Evolutionary conservation across 2,797 vertebrate genomes (phyloP), one percentile per base, ranked within the genome.

Genomic region (Spondyliosoma cantharus): DNA sequence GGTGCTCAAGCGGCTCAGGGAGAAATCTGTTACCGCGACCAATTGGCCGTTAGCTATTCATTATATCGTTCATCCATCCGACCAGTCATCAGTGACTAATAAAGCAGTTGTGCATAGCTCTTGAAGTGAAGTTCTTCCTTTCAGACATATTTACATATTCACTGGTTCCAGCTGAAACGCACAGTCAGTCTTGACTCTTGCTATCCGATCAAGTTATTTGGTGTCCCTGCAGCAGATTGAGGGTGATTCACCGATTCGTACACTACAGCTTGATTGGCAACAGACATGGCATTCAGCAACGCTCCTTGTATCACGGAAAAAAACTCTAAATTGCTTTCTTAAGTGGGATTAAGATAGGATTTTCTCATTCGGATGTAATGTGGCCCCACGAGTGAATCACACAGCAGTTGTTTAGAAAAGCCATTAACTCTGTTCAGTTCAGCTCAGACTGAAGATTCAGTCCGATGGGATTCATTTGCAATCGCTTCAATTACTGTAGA

Each of bases 361-460:
- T 91, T 87, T 91, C 80, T 89, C 82, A 82, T 89, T 89, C 24
- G 14, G 68, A 80, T 88, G 84, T 82, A 85, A 89, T 80, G 74
- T 87, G 78, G 83, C 82, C 75, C 75, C 85, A 82, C 82, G 78
- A 91, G 82, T 83, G 80, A 89, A 56, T 92, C 89, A 81, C 74
- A 52, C 81, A 81, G 81, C 78, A 89, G 76, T 73, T 88, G 76
- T 85, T 86, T 85, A 84, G 59, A 78, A 85, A 87, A 88, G 82
- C 84, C 84, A 91, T 92, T 91, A 89, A 85, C 80, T 89, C 60
- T 53, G 81, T 86, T 90, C 82, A 73, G 68, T 67, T 86, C 67
- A 60, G 84, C 87, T 78, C 68, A 79, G 79, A 69, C 76, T 67
- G 83, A 83, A 84, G 86, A 85, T 75, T 83, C 74, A 49, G 54